phyloP scores from a whole-genome alignment of 2,113 vertebrate species.

The Proteles cristata region DNA sequence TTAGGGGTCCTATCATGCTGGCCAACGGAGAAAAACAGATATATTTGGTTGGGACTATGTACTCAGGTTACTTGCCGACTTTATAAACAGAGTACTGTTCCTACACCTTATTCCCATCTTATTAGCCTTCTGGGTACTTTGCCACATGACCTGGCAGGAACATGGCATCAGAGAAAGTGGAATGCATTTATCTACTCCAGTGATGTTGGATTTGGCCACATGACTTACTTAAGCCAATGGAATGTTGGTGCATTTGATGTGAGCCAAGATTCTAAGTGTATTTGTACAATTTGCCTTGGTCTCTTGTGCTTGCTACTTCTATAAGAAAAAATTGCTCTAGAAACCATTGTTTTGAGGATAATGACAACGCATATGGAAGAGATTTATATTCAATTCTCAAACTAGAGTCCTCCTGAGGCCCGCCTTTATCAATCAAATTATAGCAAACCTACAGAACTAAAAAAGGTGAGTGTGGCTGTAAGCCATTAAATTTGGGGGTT shows the following conservation, averaged over 20 bases:
- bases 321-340: not conserved
- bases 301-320: not conserved
- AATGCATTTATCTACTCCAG: not conserved
- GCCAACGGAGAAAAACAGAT: not conserved
- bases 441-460: not conserved
- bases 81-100: not conserved
- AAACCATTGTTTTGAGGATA: not conserved
- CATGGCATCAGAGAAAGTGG: not conserved
- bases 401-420: not conserved
- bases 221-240: not conserved
- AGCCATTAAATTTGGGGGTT: not conserved
- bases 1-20: not conserved
- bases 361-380: not conserved
- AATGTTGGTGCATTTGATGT: not conserved
- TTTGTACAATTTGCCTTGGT: not conserved
- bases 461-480: not conserved
- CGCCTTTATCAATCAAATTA: not conserved
- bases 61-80: not conserved
- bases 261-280: not conserved
- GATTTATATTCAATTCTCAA: not conserved
- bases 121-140: not conserved
- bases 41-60: not conserved
- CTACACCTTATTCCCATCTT: not conserved
- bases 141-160: not conserved
- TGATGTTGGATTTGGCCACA: not conserved